Percentiles rank a stretch among this genome's conserved stretches.
These are phyloP conservation scores for Sylvilagus bachmani DNA, from an alignment of 2,113 vertebrate species.

Conservation along the genomic window DNA sequence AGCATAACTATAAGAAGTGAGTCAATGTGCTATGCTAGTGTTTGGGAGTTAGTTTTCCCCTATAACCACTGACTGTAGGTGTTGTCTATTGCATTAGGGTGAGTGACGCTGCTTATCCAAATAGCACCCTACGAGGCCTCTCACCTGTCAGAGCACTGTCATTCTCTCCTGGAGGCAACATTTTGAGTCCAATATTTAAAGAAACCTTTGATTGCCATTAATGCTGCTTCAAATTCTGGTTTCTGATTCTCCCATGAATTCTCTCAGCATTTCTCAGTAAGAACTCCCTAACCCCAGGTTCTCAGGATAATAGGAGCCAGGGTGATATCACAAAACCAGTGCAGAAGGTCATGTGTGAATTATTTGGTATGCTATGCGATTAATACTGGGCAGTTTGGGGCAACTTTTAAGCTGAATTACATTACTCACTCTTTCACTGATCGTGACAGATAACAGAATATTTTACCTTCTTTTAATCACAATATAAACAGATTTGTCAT, in stretches of 20 bases:
- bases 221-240: neutral
- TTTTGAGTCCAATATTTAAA: constrained; percentile 1
- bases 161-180: neutral
- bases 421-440: neutral
- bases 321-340: neutral
- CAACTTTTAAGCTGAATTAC: neutral
- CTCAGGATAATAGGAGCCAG: neutral
- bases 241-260: neutral
- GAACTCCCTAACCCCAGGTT: neutral
- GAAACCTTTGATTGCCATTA: neutral
- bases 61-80: neutral
- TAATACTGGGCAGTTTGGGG: neutral
- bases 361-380: neutral
- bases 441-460: neutral
- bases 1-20: neutral
- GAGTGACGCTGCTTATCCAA: neutral
- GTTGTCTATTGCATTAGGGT: neutral
- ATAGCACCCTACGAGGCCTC: neutral
- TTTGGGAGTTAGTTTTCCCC: neutral
- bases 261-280: neutral
- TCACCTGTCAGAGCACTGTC: neutral
- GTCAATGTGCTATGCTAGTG: neutral
- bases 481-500: neutral
- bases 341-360: neutral
- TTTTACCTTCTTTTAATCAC: neutral